Base-by-base conservation (phyloP, 2,888 invertebrate genomes). In the Cistogaster globosa region DNA sequence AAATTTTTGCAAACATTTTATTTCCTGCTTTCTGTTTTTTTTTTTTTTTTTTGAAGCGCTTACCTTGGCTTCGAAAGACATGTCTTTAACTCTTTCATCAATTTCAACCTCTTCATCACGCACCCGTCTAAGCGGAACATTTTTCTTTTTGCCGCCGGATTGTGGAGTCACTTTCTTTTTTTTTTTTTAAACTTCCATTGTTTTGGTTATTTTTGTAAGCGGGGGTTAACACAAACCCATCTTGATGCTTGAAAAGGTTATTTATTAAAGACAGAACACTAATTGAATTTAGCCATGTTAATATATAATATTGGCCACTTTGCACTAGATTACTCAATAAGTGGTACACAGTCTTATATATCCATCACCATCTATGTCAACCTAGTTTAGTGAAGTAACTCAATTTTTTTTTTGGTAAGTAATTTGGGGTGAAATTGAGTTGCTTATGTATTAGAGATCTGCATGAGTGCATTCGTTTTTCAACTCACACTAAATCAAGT, bases 21-120 rank as follows among this genome's bases (percentile, higher is more conserved):
- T 68, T 20, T 57, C 26, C 14, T 55, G 51, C 18, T 9, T 18
- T 53, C n/a, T n/a, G n/a, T 20, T 45, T 32, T 32, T 32, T 32
- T 32, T 18, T 22, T 36, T 62, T 55, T 16, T 12, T 88, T 88
- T 89, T 90, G 91, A 94, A 94, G 94, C 95, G 94, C 95, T 96
- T 96, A 98, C 98, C 98, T 98, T 98, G 88, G 98, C 98, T 91
- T 97, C 97, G 93, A 98, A 98, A 77, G 98, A 98, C 94, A 98
- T 99, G 94, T 98, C 96, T 90, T 94, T 94, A 90, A 99, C 95
- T 91, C 96, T 94, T 87, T 95, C 95, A 93, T 97, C 96, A 91
- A 98, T 94, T 87, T 94, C 92, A 69, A 97, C 92, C 74, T 95
- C 95, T 88, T 97, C 97, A 57, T 96, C 95, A 86, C 94, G 94